Conservation (phyloP, 2,797 vertebrate species). For the Glyptemys insculpta region DNA sequence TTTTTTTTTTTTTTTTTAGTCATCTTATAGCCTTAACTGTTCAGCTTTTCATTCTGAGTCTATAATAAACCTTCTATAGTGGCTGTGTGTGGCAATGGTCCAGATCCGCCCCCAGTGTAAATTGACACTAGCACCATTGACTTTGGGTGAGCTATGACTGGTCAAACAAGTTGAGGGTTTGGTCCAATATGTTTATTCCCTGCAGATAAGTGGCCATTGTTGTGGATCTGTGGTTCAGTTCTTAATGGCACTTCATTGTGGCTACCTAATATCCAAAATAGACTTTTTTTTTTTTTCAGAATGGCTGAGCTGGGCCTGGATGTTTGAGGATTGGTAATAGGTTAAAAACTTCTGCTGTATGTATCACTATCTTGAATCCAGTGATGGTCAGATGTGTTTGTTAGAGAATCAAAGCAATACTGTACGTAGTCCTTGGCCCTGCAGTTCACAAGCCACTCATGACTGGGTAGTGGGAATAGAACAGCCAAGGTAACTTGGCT, state of each 20-base stretch:
- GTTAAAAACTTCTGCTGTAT: background rate
- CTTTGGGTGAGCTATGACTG: background rate
- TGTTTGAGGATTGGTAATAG: background rate
- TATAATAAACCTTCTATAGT: background rate
- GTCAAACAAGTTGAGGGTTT: background rate
- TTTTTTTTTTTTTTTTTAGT: background rate
- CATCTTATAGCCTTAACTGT: background rate
- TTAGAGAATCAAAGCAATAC: background rate
- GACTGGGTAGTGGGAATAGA: background rate
- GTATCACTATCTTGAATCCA: background rate
- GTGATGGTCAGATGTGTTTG: background rate
- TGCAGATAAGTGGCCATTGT: background rate
- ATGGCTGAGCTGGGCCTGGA: background rate
- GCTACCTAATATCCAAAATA: background rate
- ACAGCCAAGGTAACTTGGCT: background rate
- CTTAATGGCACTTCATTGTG: background rate
- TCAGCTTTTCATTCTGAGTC: background rate
- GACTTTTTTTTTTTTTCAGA: background rate
- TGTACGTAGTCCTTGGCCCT: background rate
- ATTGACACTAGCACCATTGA: background rate
- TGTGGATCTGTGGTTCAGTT: background rate
- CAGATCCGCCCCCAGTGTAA: background rate
- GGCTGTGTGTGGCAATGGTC: background rate
- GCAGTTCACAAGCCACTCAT: background rate
- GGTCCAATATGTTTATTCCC: background rate